Evolutionary conservation across 2,797 vertebrate species (phyloP).

Genomic region (Ispidina lecontei): DNA sequence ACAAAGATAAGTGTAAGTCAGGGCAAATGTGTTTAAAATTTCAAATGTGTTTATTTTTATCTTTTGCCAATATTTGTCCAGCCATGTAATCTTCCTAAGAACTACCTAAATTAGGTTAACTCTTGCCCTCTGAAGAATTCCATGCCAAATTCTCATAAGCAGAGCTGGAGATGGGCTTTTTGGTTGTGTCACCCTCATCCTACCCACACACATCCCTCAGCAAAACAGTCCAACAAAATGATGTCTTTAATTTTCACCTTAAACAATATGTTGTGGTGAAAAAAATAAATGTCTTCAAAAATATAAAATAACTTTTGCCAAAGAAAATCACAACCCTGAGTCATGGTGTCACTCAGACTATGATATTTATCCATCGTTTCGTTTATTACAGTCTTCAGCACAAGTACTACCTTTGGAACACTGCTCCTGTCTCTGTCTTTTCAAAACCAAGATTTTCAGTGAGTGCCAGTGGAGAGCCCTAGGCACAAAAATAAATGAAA

Average conservation of each 20-base stretch:
- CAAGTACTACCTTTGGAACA: too few relatives aligned
- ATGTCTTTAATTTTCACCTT: background rate
- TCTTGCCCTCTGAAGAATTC: background rate
- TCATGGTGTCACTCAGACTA: background rate
- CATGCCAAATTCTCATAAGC: background rate
- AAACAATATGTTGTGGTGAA: background rate
- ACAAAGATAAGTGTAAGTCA: background rate
- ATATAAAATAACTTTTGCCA: background rate
- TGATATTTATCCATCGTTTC: background rate
- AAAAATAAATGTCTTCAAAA: background rate
- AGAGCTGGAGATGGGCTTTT: background rate
- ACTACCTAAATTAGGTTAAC: background rate
- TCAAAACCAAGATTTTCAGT: background rate
- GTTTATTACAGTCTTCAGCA: background rate
- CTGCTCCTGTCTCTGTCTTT: background rate
- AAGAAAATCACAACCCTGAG: background rate
- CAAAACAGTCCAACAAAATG: background rate
- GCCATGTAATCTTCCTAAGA: background rate
- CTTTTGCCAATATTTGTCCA: constrained; percentile 6
- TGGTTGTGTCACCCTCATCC: background rate
- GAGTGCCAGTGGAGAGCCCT: background rate
- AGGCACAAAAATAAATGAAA: background rate
- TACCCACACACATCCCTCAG: background rate
- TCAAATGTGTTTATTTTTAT: background rate
- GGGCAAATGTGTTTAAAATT: constrained; percentile 16